Evolutionary conservation across 2,888 invertebrate genomes (phyloP), one percentile per base, ranked within the genome.

Genomic region (Macrophya annulata): DNA sequence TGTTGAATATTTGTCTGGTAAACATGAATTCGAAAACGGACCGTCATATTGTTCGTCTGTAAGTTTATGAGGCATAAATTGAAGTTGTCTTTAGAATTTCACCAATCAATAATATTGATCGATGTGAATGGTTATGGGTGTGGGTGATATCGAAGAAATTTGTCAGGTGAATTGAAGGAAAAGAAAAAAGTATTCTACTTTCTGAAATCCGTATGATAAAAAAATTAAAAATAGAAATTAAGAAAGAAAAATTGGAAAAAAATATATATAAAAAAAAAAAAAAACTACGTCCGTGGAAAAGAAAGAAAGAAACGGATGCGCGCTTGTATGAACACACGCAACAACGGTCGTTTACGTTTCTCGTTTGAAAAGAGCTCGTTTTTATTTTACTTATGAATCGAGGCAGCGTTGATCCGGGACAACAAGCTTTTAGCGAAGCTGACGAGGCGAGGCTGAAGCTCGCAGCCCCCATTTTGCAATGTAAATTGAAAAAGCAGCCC

Each of bases 401-500:
- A 62, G 62, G 68, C 68, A 68, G 68, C 83, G 83, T 83, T 83
- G 68, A 83, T 83, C 68, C 83, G 48, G 48, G 68, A 71, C 68
- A 71, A 83, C 83, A 59, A 83, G 68, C 83, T 83, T 81, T 83
- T 83, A 83, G 68, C 71, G 37, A 25, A 83, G 48, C 68, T 83
- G 82, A 83, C 82, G 82, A 68, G 51, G 45, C 68, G 68, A 81
- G 17, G 21, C 15, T 40, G 21, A 43, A 21, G n/a, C 40, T 43
- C 21, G 21, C 62, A 48, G 48, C 31, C 37, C 45, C 10, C 85
- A 59, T 85, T 87, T 88, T 87, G 87, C 88, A 89, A 88, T 89
- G 89, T 89, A 89, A 88, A 90, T 90, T 89, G 88, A 89, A 91
- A 90, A 89, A 89, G 88, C 88, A 88, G 85, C 82, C 79, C 87